Percentiles rank a stretch among this genome's conserved stretches.
Evolutionary conservation across 2,797 vertebrate species (phyloP).

Genomic region (Podarcis siculus): DNA sequence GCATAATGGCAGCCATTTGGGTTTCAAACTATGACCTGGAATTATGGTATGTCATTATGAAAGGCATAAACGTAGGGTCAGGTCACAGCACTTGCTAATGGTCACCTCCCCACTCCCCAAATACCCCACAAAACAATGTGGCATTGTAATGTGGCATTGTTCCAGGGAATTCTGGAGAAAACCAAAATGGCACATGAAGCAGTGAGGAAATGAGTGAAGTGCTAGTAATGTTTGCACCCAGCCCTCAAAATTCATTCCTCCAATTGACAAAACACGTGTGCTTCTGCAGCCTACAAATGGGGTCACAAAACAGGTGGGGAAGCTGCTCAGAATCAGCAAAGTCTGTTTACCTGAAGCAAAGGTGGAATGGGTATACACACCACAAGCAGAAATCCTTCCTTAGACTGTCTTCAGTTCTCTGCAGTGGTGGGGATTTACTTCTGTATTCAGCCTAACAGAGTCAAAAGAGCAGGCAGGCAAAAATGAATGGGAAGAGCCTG

Average conservation of each 20-base stretch:
- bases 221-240: too few relatives aligned
- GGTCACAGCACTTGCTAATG: too few relatives aligned
- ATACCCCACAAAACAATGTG: not conserved
- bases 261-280: too few relatives aligned
- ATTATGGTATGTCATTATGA: not conserved
- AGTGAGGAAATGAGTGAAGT: too few relatives aligned
- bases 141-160: too few relatives aligned
- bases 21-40: not conserved
- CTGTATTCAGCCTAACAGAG: not conserved
- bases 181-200: not conserved
- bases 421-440: not conserved
- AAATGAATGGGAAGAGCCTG: not conserved
- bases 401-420: not conserved
- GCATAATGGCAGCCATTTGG: not conserved
- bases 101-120: too few relatives aligned
- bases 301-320: not conserved
- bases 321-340: not conserved
- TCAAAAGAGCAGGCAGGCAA: not conserved
- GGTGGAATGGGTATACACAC: not conserved
- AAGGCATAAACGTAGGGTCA: too few relatives aligned
- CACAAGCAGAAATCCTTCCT: not conserved
- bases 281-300: not conserved
- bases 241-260: not conserved
- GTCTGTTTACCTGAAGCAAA: not conserved
- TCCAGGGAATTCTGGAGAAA: too few relatives aligned